phyloP scores from a whole-genome alignment of 1,140 invertebrate species.

The Drosophila erecta region DNA sequence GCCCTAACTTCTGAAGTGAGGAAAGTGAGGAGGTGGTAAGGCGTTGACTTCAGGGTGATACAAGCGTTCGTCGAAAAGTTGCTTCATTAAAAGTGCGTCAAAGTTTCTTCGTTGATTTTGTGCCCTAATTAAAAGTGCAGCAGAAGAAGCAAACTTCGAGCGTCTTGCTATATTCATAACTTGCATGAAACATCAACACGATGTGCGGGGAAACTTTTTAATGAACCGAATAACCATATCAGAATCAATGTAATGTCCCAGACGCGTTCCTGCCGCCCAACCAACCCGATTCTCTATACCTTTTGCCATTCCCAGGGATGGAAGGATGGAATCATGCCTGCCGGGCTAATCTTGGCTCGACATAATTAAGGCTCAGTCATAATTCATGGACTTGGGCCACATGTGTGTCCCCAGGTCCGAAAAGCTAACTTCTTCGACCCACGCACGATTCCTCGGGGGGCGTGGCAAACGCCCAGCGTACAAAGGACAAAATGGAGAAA shows the following conservation, averaged over 20 bases:
- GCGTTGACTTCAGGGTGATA: constrained; percentile 9
- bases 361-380: constrained; percentile 65
- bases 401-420: constrained; percentile 25
- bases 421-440: constrained; percentile 3
- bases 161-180: constrained; percentile 69
- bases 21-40: background rate
- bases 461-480: constrained; percentile 1
- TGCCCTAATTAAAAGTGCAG: constrained; percentile 77
- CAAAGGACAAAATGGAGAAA: constrained; percentile 33
- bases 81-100: constrained; percentile 76
- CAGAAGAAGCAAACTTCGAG: constrained; percentile 55
- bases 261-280: background rate
- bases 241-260: constrained; percentile 51
- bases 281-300: background rate
- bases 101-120: constrained; percentile 76
- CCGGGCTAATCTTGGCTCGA: constrained; percentile 44
- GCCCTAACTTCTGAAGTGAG: constrained; percentile 3
- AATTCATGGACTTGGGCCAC: constrained; percentile 51
- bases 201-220: constrained; percentile 65
- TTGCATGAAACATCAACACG: constrained; percentile 67
- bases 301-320: constrained; percentile 2
- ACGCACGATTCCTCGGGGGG: background rate
- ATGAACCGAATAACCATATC: constrained; percentile 72
- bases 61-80: constrained; percentile 48
- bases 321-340: constrained; percentile 21